Evolutionary conservation across 2,113 vertebrate genomes (phyloP), one percentile per base, ranked within the genome.

Genomic region (Dicrurus megarhynchus): DNA sequence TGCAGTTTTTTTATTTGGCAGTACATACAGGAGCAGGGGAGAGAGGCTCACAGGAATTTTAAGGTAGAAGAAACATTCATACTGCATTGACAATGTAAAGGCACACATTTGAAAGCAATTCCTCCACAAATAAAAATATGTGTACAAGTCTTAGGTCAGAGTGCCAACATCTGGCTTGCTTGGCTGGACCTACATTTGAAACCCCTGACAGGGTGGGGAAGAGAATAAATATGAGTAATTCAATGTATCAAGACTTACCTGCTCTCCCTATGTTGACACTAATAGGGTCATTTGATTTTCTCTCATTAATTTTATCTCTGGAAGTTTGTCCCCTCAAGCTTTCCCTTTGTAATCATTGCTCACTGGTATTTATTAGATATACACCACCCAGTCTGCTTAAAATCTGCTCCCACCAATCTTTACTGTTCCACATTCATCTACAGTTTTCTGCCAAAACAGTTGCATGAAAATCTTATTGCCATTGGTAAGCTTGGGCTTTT

Each of bases 161-260:
- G 1, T 76, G 47, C 10, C n/a, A 73, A 46, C 26, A 37, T 19
- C 42, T 78, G 30, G 2, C 33, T 84, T 73, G 11, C 63, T 74
- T 71, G 24, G 35, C 35, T 81, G 46, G 26, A 30, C 27, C 6
- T 50, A 0, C 13, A 16, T 23, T 15, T 32, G 52, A 84, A 89
- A n/a, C 2, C 13, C 21, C 23, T 52, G 23, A 37, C 2, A 18
- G 2, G 3, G 3, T 10, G 4, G 4, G 12, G 3, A 69, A 52
- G 28, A 70, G 56, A 78, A 52, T 16, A 84, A 87, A 39, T 30
- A 55, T 1, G 23, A 10, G 8, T 13, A 87, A 63, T 32, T 67
- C 21, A 76, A 2, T 39, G 19, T 16, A 37, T 14, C 15, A 41
- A 18, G 37, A 19, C 7, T 50, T 44, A 63, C 16, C 21, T 53